These are phyloP conservation scores for Delichon dasypus DNA, from an alignment of 2,797 vertebrate species.

Conservation along the genomic window DNA sequence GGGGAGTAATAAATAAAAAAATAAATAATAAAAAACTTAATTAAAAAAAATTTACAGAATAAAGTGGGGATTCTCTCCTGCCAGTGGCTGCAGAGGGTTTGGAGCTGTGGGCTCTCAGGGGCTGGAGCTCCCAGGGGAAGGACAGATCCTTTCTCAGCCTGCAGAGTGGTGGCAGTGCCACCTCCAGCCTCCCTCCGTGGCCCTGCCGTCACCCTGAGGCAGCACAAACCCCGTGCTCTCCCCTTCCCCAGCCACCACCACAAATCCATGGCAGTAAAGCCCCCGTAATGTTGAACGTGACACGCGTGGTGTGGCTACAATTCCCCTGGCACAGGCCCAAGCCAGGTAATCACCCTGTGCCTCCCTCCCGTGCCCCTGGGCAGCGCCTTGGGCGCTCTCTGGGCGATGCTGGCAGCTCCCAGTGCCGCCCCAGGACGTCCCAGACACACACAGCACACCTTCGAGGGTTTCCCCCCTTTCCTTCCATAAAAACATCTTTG, in stretches of 20 bases:
- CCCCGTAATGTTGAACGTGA: neutral
- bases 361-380: neutral
- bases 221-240: neutral
- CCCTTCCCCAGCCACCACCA: neutral
- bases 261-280: neutral
- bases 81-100: neutral
- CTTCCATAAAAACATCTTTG: neutral
- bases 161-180: neutral
- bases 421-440: too few relatives aligned
- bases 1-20: neutral
- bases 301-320: neutral
- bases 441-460: neutral
- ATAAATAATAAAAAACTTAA: neutral
- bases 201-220: rapidly evolving
- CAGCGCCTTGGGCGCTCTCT: rapidly evolving
- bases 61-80: neutral
- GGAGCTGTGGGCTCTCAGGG: rapidly evolving
- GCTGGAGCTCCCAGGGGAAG: neutral
- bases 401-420: neutral
- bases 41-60: neutral
- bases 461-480: neutral
- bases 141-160: neutral
- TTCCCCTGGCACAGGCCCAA: neutral
- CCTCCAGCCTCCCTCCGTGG: rapidly evolving
- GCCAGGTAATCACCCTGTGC: neutral